phyloP scores from a whole-genome alignment of 2,888 invertebrate genomes.

The Nipponacmea schrenckii region DNA sequence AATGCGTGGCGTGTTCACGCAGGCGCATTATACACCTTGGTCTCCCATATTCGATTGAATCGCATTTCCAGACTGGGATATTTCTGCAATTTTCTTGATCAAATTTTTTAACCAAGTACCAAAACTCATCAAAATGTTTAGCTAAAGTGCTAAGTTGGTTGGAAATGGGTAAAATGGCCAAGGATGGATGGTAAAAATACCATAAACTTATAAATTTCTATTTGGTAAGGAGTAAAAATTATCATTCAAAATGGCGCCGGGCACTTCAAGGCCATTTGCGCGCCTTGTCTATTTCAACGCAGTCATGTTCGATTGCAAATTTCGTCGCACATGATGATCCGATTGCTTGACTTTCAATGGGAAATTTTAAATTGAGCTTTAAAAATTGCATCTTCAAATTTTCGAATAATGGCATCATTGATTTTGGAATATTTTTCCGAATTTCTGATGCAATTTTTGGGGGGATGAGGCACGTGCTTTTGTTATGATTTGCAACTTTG shows the following conservation, averaged over 20 bases:
- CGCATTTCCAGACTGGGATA: slow-evolving; percentile 14
- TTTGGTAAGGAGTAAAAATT: slow-evolving; percentile 31
- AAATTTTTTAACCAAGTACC: slow-evolving; percentile 17
- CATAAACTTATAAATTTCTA: slow-evolving; percentile 36
- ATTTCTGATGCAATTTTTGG: no score
- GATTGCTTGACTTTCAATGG: no score
- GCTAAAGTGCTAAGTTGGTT: slow-evolving; percentile 42
- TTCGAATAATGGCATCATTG: no score
- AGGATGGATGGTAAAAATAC: slow-evolving; percentile 47
- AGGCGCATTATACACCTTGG: slow-evolving; percentile 15
- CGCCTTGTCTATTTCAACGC: not conserved
- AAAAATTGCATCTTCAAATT: no score
- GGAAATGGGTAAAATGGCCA: slow-evolving; percentile 50
- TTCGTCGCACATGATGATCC: no score
- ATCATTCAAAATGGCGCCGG: slow-evolving; percentile 39
- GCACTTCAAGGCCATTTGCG: not conserved
- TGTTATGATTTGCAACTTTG: not conserved
- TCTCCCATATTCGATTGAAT: slow-evolving; percentile 21
- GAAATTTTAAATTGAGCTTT: no score
- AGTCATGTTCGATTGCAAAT: no score
- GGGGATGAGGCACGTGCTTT: not conserved
- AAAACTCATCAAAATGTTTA: slow-evolving; percentile 46
- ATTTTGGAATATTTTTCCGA: no score
- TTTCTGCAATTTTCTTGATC: slow-evolving; percentile 20
- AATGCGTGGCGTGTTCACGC: slow-evolving; percentile 16